Conservation (phyloP, 2,888 invertebrate species). For the Isotomurus palustris region DNA sequence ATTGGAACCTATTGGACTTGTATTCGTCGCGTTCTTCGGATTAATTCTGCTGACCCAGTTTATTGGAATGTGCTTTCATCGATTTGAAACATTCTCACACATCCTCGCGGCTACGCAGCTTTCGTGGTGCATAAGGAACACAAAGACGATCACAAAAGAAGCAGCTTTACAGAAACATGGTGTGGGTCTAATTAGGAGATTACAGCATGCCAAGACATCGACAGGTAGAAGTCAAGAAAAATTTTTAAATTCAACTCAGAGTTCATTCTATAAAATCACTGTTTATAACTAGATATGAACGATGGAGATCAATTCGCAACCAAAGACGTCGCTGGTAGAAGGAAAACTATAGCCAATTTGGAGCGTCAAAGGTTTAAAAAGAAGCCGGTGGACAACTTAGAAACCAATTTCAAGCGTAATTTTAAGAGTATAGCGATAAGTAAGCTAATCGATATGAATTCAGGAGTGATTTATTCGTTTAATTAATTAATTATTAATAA, state of each 20-base stretch:
- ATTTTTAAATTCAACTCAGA: not conserved
- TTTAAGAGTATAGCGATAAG: conserved; percentile 16
- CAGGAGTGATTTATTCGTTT: not conserved
- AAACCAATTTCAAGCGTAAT: conserved; percentile 17
- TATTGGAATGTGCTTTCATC: conserved; percentile 39
- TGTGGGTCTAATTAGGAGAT: conserved; percentile 25
- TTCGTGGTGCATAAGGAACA: conserved; percentile 26
- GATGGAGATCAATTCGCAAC: not conserved
- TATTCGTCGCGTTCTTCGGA: conserved; percentile 41
- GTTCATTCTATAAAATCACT: not conserved
- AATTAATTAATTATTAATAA: not conserved
- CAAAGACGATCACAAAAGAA: conserved; percentile 21
- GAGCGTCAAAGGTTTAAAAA: conserved; percentile 8
- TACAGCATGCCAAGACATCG: conserved; percentile 21
- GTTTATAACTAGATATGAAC: conserved; percentile 6
- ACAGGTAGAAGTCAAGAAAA: conserved; percentile 10
- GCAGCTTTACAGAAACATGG: conserved; percentile 25
- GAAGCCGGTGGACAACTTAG: conserved; percentile 17
- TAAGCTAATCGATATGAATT: conserved; percentile 2
- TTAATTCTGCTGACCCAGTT: conserved; percentile 39
- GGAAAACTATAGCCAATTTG: conserved; percentile 26
- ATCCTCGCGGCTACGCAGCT: conserved; percentile 37
- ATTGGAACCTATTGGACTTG: conserved; percentile 52
- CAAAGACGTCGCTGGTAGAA: conserved; percentile 14
- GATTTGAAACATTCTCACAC: conserved; percentile 40